Evolutionary conservation across 2,888 invertebrate species (phyloP).

Genomic region (Lymantria monacha): DNA sequence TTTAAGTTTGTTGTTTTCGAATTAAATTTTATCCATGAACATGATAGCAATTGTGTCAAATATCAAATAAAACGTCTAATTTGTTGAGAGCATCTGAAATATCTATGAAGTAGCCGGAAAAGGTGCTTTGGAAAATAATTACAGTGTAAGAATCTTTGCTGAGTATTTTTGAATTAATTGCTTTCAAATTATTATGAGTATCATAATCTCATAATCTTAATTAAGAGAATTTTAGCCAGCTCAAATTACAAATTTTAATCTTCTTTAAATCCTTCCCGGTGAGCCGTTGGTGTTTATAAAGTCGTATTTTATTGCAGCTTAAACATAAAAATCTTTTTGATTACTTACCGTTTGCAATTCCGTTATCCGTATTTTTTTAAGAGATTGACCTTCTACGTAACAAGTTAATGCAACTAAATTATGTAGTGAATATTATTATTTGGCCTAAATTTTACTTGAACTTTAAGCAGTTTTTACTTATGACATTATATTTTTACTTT

Average conservation of each 20-base stretch:
- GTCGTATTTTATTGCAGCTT: constrained; percentile 44
- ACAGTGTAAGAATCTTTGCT: constrained; percentile 52
- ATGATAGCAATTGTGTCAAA: constrained; percentile 7
- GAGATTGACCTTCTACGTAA: no score
- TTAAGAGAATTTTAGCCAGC: constrained; percentile 71
- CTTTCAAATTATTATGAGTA: constrained; percentile 75
- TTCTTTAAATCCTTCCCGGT: constrained; percentile 56
- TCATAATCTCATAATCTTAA: constrained; percentile 79
- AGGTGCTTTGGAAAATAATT: constrained; percentile 48
- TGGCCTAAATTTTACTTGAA: no score
- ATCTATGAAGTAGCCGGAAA: not conserved
- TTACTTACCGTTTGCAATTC: no score
- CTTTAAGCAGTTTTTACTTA: no score
- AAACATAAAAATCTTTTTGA: not conserved
- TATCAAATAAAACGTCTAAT: not conserved
- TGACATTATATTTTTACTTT: no score
- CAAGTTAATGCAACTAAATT: no score
- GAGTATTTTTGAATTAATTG: constrained; percentile 74
- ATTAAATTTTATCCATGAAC: constrained; percentile 16
- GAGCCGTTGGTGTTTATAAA: constrained; percentile 47
- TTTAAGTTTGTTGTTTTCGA: constrained; percentile 39
- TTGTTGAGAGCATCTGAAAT: not conserved
- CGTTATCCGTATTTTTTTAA: no score
- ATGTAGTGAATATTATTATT: no score
- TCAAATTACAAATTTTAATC: constrained; percentile 75